Base-by-base conservation (phyloP, 1,140 invertebrate genomes). In the Hyphantria cunea region DNA sequence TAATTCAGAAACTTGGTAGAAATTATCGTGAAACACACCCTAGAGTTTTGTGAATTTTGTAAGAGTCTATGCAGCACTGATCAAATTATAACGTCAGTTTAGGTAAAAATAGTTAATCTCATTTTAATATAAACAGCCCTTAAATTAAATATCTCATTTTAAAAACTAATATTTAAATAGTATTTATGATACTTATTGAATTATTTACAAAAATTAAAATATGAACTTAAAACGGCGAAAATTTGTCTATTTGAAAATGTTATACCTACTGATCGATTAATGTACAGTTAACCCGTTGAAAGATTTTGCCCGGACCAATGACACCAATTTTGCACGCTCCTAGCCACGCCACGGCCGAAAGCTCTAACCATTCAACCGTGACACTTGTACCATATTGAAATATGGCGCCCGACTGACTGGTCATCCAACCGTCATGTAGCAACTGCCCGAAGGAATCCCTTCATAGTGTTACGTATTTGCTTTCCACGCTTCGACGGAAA, bases 331-430 rank as follows among this genome's bases (percentile, higher is more conserved):
- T 72, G 65, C 66, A 78, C 74, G 72, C 65, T 76, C 49, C 60
- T 55, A 31, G 50, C 17, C 66, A 59, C 59, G 73, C 78, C 60
- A 77, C 82, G 81, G 68, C 82, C 72, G 66, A 77, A 48, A 66
- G 77, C 64, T 54, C 69, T 11, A 58, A 12, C 60, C 80, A 59
- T 53, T 80, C 75, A 71, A 59, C 73, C 76, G 76, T 79, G 64
- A 44, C 73, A 72, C 71, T 78, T 83, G 80, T 71, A 66, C 71
- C 79, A 86, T 86, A 89, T 89, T 89, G 84, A 83, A 84, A 85
- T 78, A 81, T 74, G 70, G 64, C 84, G 79, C 69, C 72, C 75
- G 76, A 74, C 65, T 82, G 83, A 70, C 76, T 74, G 77, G 72
- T 66, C 55, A 54, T 55, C 67, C 65, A 76, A 65, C 70, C 75